These are phyloP conservation scores for Pachyseris speciosa DNA, from an alignment of 64 coral and sea anemone species.

Conservation along the genomic window DNA sequence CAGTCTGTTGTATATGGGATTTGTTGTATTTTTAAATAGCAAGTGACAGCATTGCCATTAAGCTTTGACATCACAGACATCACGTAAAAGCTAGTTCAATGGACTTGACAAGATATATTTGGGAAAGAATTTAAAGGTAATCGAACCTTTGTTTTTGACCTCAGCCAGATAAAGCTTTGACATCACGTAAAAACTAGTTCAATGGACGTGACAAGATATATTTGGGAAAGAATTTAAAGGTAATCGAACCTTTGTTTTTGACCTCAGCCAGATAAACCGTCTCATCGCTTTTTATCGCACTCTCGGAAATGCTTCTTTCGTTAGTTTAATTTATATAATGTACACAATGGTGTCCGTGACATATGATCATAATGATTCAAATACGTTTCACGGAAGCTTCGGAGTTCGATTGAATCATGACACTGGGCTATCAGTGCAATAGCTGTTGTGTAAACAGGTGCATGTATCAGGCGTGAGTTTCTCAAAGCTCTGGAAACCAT, in stretches of 20 bases:
- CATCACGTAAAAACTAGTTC: not conserved
- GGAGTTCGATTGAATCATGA: no score
- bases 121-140: not conserved
- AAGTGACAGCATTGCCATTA: not conserved
- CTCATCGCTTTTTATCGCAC: not conserved
- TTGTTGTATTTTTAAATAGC: not conserved
- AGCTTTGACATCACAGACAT: not conserved
- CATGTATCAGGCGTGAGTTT: no score
- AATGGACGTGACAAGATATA: not conserved
- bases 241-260: not conserved
- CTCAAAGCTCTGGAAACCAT: no score
- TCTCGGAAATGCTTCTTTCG: no score
- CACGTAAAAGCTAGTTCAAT: not conserved
- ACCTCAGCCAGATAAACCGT: not conserved
- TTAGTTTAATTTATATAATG: no score
- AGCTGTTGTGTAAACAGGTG: no score
- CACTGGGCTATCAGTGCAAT: no score
- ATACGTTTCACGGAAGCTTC: no score
- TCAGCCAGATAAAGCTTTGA: constrained; percentile 6
- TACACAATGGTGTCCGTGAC: no score
- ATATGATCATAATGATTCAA: no score
- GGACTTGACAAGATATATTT: not conserved
- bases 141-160: not conserved
- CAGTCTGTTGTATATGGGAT: not conserved
- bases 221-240: not conserved